Evolutionary conservation across 2,888 invertebrate species (phyloP).

Genomic region (Phengaris alcon): DNA sequence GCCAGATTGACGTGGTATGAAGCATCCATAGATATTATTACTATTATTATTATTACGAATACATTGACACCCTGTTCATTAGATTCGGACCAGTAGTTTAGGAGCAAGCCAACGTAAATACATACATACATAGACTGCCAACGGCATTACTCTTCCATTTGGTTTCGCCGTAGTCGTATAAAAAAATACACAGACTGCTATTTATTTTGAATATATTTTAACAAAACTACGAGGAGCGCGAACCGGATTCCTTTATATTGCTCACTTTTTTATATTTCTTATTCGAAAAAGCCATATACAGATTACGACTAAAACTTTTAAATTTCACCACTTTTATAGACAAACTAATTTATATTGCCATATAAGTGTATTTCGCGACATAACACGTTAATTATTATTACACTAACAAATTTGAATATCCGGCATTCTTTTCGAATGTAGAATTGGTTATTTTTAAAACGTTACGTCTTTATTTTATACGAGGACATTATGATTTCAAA

Average conservation of each 20-base stretch:
- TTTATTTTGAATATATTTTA: neutral
- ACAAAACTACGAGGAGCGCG: neutral
- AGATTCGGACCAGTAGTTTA: no score
- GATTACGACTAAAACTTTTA: neutral
- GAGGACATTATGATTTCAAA: neutral
- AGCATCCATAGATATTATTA: no score
- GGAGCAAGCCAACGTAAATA: no score
- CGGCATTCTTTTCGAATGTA: conserved; percentile 11
- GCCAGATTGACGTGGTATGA: no score
- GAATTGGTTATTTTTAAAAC: conserved; percentile 3
- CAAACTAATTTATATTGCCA: neutral
- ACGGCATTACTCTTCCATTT: no score
- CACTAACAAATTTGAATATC: neutral
- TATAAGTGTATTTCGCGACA: conserved; percentile 19
- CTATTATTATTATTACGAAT: no score
- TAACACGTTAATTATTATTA: conserved; percentile 4
- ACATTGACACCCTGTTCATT: no score
- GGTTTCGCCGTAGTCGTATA: no score
- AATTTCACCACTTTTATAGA: conserved; percentile 17
- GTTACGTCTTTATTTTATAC: conserved; percentile 9
- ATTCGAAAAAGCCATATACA: conserved; percentile 12
- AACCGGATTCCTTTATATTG: conserved; percentile 24
- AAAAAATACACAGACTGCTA: no score
- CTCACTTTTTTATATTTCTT: conserved; percentile 11
- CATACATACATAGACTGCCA: neutral